These are phyloP conservation scores for Lordiphosa andalusiaca DNA, from an alignment of 2,888 invertebrate genomes.

Conservation along the genomic window DNA sequence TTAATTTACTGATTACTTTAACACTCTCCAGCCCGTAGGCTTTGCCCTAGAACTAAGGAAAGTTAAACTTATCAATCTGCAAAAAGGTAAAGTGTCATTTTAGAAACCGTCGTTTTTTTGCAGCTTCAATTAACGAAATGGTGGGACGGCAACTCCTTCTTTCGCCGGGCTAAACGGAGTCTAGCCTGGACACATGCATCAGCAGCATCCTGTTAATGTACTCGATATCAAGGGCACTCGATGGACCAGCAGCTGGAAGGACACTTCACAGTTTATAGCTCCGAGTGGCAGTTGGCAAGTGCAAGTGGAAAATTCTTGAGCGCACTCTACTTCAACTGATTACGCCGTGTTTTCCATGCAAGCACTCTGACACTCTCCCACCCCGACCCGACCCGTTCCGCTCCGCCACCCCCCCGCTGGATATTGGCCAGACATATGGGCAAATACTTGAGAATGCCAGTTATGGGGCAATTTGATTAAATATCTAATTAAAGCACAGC, in stretches of 20 bases:
- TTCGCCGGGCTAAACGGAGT: too few relatives aligned
- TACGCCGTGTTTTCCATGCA: constrained; percentile 66
- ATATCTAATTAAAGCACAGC: constrained; percentile 28
- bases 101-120: too few relatives aligned
- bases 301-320: constrained; percentile 67
- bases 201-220: constrained; percentile 32
- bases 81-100: too few relatives aligned
- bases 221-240: constrained; percentile 68
- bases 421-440: constrained; percentile 24
- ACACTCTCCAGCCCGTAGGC: constrained; percentile 61
- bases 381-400: neutral
- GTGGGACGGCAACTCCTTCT: neutral
- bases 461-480: constrained; percentile 50
- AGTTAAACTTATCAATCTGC: too few relatives aligned
- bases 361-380: constrained; percentile 23
- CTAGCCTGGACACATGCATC: too few relatives aligned
- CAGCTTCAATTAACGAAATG: constrained; percentile 10
- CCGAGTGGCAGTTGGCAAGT: constrained; percentile 70
- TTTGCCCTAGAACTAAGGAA: neutral
- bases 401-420: too few relatives aligned
- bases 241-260: constrained; percentile 66
- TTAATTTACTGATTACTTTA: constrained; percentile 72
- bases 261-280: constrained; percentile 73
- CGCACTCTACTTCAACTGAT: constrained; percentile 51
- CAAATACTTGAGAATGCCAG: constrained; percentile 16